These are phyloP conservation scores for Alligator mississippiensis DNA, from an alignment of 2,113 vertebrate species.

Conservation along the genomic window DNA sequence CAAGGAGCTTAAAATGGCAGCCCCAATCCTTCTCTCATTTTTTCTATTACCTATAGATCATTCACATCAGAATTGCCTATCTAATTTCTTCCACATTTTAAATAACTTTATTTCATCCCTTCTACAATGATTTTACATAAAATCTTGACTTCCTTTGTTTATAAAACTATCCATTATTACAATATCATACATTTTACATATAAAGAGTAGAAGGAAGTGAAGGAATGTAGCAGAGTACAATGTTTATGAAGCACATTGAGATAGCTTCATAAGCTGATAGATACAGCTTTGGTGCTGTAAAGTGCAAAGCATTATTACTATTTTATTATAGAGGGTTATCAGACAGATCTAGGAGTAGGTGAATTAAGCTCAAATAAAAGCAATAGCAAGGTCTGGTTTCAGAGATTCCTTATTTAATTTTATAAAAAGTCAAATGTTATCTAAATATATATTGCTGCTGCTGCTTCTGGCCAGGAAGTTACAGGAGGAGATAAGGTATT, in stretches of 20 bases:
- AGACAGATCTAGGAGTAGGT: constrained; percentile 56
- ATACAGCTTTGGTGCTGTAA: constrained; percentile 15
- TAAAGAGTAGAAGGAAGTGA: constrained; percentile 28
- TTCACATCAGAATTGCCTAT: not conserved
- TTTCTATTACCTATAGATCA: not conserved
- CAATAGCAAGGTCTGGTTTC: constrained; percentile 43
- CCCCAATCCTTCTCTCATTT: not conserved
- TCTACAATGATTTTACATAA: not conserved
- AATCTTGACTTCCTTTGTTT: constrained; percentile 4
- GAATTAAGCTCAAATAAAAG: constrained; percentile 70
- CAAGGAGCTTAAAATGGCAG: not conserved
- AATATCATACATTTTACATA: constrained; percentile 23
- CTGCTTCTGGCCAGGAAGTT: constrained; percentile 60
- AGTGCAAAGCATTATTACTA: constrained; percentile 43
- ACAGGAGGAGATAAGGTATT: constrained; percentile 62
- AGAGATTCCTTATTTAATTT: constrained; percentile 61
- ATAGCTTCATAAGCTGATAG: not conserved
- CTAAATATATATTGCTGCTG: constrained; percentile 61
- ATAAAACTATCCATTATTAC: constrained; percentile 7
- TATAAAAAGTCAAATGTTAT: constrained; percentile 66
- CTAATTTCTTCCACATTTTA: constrained; percentile 38
- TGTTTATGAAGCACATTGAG: constrained; percentile 24
- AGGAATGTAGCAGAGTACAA: constrained; percentile 23
- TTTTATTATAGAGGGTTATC: constrained; percentile 51
- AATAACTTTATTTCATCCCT: not conserved